A percentile compares a stretch with the other conserved stretches of the same genome.
Conservation (phyloP, 2,113 vertebrate genomes). For the Strix aluco region DNA sequence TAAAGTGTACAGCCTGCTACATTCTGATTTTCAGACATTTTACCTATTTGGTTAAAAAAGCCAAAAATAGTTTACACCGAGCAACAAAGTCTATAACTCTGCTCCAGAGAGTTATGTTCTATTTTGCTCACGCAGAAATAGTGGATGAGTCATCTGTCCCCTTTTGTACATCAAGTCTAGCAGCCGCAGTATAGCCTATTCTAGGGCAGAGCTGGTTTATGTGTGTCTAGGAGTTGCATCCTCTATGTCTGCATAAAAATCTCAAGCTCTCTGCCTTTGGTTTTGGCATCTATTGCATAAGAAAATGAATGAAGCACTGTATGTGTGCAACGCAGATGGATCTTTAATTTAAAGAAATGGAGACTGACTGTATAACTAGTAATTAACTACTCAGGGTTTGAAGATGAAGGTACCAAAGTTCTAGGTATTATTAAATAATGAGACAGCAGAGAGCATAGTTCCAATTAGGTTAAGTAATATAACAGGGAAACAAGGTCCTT, state of each 20-base stretch:
- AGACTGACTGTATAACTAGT: not conserved
- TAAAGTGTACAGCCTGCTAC: not conserved
- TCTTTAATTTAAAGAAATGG: not conserved
- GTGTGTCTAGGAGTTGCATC: not conserved
- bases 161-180: not conserved
- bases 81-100: not conserved
- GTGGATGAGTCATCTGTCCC: not conserved
- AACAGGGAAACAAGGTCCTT: not conserved
- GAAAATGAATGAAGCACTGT: not conserved
- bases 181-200: not conserved
- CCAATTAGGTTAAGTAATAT: constrained; percentile 2
- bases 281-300: not conserved
- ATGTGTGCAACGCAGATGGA: not conserved
- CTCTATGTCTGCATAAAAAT: not conserved
- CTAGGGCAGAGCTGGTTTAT: not conserved
- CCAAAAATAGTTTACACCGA: not conserved
- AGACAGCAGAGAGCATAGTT: not conserved
- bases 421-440: constrained; percentile 25
- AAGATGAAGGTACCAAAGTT: not conserved
- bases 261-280: not conserved
- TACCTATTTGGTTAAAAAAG: not conserved
- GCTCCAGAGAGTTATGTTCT: not conserved
- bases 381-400: not conserved
- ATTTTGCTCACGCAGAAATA: not conserved
- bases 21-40: not conserved